Evolutionary conservation across 2,888 invertebrate genomes (phyloP), one percentile per base, ranked within the genome.

Genomic region (Achlya flavicornis): DNA sequence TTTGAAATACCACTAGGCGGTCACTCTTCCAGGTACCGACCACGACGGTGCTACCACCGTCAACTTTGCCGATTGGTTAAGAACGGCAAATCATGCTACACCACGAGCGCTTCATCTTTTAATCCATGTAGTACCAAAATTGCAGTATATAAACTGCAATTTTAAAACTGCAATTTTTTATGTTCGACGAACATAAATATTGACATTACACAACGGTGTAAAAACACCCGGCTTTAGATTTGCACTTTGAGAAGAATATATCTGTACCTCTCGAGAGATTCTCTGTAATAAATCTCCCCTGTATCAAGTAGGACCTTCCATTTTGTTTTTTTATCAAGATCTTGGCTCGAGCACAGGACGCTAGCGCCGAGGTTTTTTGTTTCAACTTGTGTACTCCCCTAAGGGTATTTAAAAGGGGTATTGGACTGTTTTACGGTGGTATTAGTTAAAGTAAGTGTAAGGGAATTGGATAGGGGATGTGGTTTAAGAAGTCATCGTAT

Each of bases 231-330:
- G 60, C 71, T 72, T 74, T 72, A 77, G 80, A 79, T 81, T 77
- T 80, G 75, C 77, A 78, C 78, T 75, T 80, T 83, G 83, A 81
- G 85, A 86, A 85, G 84, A 84, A 87, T 86, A 85, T 85, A 89
- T 89, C 81, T 78, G 78, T 77, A 75, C 72, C 72, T 79, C 88
- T 82, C 86, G 62, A 72, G 85, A 87, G 89, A 84, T 84, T 85
- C 79, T 65, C 67, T 76, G 88, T 76, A 88, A 90, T 91, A 90
- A 90, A 90, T 91, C 89, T 87, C 75, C 78, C 75, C 81, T 84
- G 79, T 84, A 88, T 86, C 88, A 82, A 80, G 75, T 78, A 76
- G 77, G 79, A 81, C 75, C 83, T 81, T 80, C 80, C 73, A 79
- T 78, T 83, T 85, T 79, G 75, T 84, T 86, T 86, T 33, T 85